Percentiles rank a stretch among this genome's conserved stretches.
Evolutionary conservation across 2,113 vertebrate genomes (phyloP).

Genomic region (Cyprichromis sp.): DNA sequence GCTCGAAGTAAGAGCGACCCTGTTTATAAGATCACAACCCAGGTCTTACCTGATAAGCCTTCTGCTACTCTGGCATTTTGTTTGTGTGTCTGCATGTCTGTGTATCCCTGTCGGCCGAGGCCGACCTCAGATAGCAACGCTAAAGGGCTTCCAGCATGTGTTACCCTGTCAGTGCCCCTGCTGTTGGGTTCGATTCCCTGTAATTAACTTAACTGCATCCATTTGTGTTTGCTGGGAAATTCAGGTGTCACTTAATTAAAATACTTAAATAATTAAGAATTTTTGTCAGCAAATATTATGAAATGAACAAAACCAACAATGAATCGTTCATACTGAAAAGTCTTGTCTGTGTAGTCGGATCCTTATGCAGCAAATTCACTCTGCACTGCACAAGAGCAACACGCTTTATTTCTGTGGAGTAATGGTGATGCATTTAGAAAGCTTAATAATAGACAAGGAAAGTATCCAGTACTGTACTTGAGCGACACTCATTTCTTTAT

Average conservation of each 20-base stretch:
- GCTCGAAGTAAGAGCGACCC: not conserved
- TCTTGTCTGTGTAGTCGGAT: not conserved
- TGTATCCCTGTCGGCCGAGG: not conserved
- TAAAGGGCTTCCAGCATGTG: not conserved
- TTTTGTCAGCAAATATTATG: not conserved
- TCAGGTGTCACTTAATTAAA: not conserved
- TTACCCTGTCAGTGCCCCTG: not conserved
- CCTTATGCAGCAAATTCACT: not conserved
- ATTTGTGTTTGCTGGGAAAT: not conserved
- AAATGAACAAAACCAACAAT: not conserved
- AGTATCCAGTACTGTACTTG: not conserved
- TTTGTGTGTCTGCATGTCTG: not conserved
- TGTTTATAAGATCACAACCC: conserved; percentile 12
- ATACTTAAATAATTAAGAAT: not conserved
- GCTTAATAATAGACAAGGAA: not conserved
- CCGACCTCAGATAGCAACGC: not conserved
- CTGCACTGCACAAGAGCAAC: not conserved
- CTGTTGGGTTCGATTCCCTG: not conserved
- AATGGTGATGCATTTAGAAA: not conserved
- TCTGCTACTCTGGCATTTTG: not conserved
- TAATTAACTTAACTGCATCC: not conserved
- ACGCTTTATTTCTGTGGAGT: fast-evolving
- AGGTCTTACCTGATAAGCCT: not conserved
- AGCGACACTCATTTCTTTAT: not conserved
- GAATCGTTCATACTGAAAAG: not conserved